Evolutionary conservation across 2,797 vertebrate species (phyloP).

Genomic region (Triplophysa yarkandensis): DNA sequence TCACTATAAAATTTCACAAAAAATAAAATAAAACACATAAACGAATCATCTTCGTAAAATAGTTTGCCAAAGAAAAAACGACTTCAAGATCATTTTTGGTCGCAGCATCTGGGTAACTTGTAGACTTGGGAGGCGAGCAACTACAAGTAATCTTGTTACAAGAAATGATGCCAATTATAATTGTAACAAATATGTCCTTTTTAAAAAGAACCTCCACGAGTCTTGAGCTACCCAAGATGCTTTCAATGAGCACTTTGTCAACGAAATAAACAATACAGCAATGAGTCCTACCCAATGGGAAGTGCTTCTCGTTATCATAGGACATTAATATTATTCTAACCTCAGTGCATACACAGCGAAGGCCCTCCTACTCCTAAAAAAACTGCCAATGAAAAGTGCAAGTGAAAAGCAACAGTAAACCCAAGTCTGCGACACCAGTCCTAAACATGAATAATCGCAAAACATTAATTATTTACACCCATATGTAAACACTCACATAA

Average conservation of each 20-base stretch:
- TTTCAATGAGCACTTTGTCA: conserved; percentile 74
- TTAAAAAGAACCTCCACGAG: neutral
- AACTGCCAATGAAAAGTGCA: conserved; percentile 82
- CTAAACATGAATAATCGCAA: conserved; percentile 80
- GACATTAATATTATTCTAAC: conserved; percentile 61
- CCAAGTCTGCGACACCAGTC: conserved; percentile 76
- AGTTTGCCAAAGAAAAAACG: conserved; percentile 58
- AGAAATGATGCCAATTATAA: neutral
- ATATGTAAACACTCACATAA: conserved; percentile 81
- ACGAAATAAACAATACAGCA: conserved; percentile 65
- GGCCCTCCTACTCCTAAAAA: conserved; percentile 56
- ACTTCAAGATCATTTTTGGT: conserved; percentile 81
- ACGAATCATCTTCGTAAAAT: conserved; percentile 69
- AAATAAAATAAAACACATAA: conserved; percentile 75
- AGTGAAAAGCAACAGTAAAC: conserved; percentile 78
- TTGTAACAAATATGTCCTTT: neutral
- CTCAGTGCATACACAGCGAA: conserved; percentile 56
- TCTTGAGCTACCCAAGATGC: conserved; percentile 45
- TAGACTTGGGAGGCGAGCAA: conserved; percentile 29
- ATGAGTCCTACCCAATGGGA: conserved; percentile 73
- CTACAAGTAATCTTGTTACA: neutral
- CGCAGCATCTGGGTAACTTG: conserved; percentile 73
- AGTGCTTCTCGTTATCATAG: conserved; percentile 70
- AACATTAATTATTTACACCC: conserved; percentile 69
- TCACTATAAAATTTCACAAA: conserved; percentile 76